Base-by-base conservation (phyloP, 2,888 invertebrate species). In the Philereme vetulata region DNA sequence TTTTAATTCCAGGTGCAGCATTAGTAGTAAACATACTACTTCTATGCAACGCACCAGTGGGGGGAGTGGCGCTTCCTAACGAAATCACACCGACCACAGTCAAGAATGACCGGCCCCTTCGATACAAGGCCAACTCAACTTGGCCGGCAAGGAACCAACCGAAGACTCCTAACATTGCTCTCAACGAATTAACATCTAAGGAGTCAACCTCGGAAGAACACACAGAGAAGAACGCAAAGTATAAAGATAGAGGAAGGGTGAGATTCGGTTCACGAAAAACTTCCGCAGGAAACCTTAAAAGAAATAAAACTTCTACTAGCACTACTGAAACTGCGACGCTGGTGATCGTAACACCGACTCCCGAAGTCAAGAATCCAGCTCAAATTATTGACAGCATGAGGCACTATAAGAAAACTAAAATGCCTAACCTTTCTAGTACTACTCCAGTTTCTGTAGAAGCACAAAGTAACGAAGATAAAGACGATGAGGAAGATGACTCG, bases 1-100 rank as follows among this genome's bases (percentile, higher is more conserved):
- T 10, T 7, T 51, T 11, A 10, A 53, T 91, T 91, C 40, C 88
- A 92, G 92, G 91, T 86, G 91, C 85, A 78, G 89, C 84, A 78
- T 74, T 90, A 84, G 86, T 90, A 88, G 87, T 90, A 65, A 82
- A 77, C 64, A 66, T 92, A 85, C 88, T 92, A 87, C 84, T 92
- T 69, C 75, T 89, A 73, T 84, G 82, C 79, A 79, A 82, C 83
- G 82, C 85, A 68, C 67, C 79, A 73, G 86, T 81, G 52, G 81
- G 78, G 58, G 82, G 86, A 65, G 82, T 78, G 68, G 81, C 85
- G 56, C 72, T 89, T 67, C 85, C 86, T 74, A 62, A 68, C 70
- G 86, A 85, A 64, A 80, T 84, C 64, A 81, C 79, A 65, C 70
- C 84, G 64, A 79, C 82, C 44, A 79, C 79, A 47, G 71, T 80